Evolutionary conservation across 2,888 invertebrate genomes (phyloP), one percentile per base, ranked within the genome.

Genomic region (Arrhopalites spinosus): DNA sequence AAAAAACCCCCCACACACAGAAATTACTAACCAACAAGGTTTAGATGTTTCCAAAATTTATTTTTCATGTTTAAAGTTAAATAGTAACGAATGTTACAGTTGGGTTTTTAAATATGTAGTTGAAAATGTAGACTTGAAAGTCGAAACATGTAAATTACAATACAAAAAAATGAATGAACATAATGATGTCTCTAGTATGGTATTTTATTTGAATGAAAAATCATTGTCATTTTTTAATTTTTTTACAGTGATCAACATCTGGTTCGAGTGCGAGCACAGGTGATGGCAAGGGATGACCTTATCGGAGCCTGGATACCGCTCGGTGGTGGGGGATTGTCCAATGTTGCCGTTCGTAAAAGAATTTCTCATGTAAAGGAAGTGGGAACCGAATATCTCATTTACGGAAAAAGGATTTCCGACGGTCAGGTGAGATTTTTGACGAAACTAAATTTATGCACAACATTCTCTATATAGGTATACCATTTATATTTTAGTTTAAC

Each of bases 251-350:
- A 89, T 86, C 89, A 91, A 89, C 92, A 91, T 88, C 89, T 96
- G 91, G 96, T 97, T 90, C 94, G 94, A 88, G 96, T 98, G 86
- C 93, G 95, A 86, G 97, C 97, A 88, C 97, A 97, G 91, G 97
- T 97, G 88, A 98, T 98, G 97, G 94, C 93, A 86, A 91, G 97
- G 86, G 97, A 98, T 90, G 98, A 97, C 87, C 95, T 93, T 87
- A 94, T 94, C 82, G 96, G 95, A 82, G 96, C 96, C 83, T 97
- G 96, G 96, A 91, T 94, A 86, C 96, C 96, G 84, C 89, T 96
- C 86, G 94, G 93, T 82, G 95, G 95, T 84, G 96, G 96, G 83
- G 96, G 96, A 82, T 90, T 97, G 83, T 95, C 96, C 84, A 93
- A 94, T 87, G 96, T 97, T 84, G 93, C 93, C 85, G 94, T 95